Percentiles rank a stretch among this genome's conserved stretches.
phyloP scores from a whole-genome alignment of 1,140 invertebrate species.

The Pissodes strobi region DNA sequence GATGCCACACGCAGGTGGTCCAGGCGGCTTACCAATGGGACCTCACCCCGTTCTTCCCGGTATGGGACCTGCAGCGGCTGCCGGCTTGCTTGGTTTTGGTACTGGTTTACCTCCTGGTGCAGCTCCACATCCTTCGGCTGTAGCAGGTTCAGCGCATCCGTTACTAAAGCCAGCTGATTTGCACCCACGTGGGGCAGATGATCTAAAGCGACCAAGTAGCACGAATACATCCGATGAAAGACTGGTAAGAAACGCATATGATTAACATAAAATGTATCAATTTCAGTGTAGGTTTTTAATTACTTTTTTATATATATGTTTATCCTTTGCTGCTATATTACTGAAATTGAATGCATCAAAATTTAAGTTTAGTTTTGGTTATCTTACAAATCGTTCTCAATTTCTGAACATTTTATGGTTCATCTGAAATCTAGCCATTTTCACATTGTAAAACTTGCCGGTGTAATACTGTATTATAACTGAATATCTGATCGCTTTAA shows the following conservation, averaged over 20 bases:
- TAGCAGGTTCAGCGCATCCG: constrained; percentile 60
- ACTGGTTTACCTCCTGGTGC: constrained; percentile 57
- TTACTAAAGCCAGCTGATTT: constrained; percentile 69
- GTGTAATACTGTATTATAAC: too few species aligned
- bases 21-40: constrained; percentile 63
- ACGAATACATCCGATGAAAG: constrained; percentile 53
- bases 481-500: too few species aligned
- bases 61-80: constrained; percentile 53
- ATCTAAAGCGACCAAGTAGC: constrained; percentile 53
- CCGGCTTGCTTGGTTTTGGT: constrained; percentile 55
- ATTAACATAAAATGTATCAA: background rate
- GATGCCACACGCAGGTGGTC: constrained; percentile 76
- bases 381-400: too few species aligned
- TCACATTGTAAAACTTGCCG: too few species aligned
- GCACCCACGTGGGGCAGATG: constrained; percentile 57
- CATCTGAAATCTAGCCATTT: too few species aligned
- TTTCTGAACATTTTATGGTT: too few species aligned
- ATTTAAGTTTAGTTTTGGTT: too few species aligned
- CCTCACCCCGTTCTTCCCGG: constrained; percentile 73
- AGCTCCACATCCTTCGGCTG: constrained; percentile 57
- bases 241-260: constrained; percentile 46
- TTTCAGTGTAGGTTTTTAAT: too few species aligned
- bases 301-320: too few species aligned
- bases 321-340: too few species aligned
- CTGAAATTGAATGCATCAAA: too few species aligned